Conservation (phyloP, 2,797 vertebrate genomes). For the Periophthalmus magnuspinnatus region DNA sequence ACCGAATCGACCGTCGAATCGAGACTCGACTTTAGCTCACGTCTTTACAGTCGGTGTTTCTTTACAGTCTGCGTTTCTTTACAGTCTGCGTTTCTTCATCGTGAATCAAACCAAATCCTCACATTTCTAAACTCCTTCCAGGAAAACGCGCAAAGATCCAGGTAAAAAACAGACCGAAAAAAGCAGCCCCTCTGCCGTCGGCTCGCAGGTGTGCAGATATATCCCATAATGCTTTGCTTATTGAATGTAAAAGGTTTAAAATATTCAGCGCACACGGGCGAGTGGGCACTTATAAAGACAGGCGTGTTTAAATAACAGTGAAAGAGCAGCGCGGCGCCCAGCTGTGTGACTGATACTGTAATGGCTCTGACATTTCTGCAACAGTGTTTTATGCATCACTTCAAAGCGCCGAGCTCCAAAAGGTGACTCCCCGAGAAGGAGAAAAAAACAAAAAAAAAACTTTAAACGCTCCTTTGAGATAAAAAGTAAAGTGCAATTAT, state of each 20-base stretch:
- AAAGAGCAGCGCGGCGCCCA: conserved; percentile 40
- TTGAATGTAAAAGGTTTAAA: conserved; percentile 29
- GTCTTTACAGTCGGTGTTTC: too few relatives aligned
- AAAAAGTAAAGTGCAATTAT: conserved; percentile 35
- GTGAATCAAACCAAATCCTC: too few relatives aligned
- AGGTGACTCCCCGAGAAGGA: conserved; percentile 27
- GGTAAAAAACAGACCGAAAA: background rate
- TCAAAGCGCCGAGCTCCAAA: conserved; percentile 47
- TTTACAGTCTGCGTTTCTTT: too few relatives aligned
- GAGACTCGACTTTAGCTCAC: too few relatives aligned
- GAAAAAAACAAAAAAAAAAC: conserved; percentile 24
- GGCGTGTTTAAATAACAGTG: conserved; percentile 53
- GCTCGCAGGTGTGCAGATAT: background rate
- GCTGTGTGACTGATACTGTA: conserved; percentile 47
- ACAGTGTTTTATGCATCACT: conserved; percentile 36
- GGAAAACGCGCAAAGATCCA: background rate
- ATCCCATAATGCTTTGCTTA: background rate
- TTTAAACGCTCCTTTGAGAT: conserved; percentile 25
- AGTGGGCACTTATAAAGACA: conserved; percentile 45
- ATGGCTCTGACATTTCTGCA: conserved; percentile 75
- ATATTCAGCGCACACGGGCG: conserved; percentile 21
- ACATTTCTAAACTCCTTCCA: background rate
- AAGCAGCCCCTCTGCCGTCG: background rate
- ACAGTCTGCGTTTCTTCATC: too few relatives aligned
- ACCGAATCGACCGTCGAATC: too few relatives aligned